A percentile compares a stretch with the other conserved stretches of the same genome.
These are phyloP conservation scores for Cyclura pinguis DNA, from an alignment of 2,797 vertebrate species.

Conservation along the genomic window DNA sequence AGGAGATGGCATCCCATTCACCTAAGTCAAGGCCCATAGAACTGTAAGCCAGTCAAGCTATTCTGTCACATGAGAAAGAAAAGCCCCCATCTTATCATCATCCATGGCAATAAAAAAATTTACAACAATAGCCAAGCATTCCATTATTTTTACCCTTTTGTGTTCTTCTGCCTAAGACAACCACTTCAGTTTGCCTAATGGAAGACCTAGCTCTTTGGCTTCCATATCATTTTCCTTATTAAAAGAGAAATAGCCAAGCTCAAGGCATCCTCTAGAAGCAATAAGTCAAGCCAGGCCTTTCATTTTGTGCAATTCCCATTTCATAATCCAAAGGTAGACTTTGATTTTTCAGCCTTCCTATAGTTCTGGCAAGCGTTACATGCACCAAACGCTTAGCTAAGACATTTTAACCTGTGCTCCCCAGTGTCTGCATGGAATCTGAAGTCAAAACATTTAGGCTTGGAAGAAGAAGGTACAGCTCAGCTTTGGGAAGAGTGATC, in stretches of 20 bases:
- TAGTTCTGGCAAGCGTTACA: not conserved
- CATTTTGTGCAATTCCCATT: not conserved
- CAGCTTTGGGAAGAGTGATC: not conserved
- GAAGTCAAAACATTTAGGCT: not conserved
- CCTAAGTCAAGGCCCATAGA: no score
- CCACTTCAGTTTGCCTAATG: no score
- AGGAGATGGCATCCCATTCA: no score
- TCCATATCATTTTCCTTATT: not conserved
- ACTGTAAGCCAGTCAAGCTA: no score
- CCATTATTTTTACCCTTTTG: no score
- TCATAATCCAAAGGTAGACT: not conserved
- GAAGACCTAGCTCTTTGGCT: not conserved
- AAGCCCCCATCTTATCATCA: no score
- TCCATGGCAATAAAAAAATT: no score
- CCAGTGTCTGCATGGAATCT: not conserved
- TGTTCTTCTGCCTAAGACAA: no score
- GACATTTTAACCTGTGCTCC: not conserved
- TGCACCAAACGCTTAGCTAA: not conserved
- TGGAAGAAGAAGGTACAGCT: not conserved
- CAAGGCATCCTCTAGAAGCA: not conserved
- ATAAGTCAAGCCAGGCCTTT: not conserved
- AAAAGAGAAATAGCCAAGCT: not conserved
- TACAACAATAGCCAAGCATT: no score
- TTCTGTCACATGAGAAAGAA: no score
- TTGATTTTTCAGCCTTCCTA: not conserved